phyloP scores from a whole-genome alignment of 2,113 vertebrate species.

The Grammomys surdaster region DNA sequence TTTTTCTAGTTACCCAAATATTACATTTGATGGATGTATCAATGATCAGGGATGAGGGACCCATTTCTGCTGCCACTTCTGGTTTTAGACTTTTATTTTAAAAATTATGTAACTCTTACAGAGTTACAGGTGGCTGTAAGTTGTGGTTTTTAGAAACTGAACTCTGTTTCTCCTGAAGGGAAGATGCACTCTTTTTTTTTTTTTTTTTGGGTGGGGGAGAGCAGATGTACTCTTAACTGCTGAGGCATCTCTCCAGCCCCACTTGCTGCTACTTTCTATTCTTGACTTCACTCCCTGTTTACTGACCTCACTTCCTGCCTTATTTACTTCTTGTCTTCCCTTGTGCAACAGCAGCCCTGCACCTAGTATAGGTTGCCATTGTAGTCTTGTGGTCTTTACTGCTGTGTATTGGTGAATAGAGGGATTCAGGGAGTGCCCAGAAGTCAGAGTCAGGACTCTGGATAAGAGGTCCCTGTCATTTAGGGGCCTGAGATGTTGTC shows the following conservation, averaged over 20 bases:
- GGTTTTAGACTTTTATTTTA: not conserved
- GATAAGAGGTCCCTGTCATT: not conserved
- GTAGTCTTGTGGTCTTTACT: not conserved
- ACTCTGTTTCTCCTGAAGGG: not conserved
- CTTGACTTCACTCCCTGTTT: not conserved
- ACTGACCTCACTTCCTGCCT: not conserved
- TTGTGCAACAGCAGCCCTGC: not conserved
- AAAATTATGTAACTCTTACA: not conserved
- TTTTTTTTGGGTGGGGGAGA: not conserved
- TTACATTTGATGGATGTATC: not conserved
- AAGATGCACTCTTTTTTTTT: not conserved
- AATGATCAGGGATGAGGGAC: not conserved
- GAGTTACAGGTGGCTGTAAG: not conserved
- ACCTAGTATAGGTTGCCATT: not conserved
- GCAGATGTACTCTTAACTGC: not conserved
- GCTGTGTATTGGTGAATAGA: not conserved
- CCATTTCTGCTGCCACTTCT: not conserved
- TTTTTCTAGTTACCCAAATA: not conserved
- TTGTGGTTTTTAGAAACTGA: not conserved
- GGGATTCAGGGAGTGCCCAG: not conserved
- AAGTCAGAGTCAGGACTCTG: not conserved
- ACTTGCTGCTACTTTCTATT: not conserved
- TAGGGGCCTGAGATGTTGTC: not conserved
- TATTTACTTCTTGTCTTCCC: not conserved
- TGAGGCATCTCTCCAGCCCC: not conserved